Conservation (phyloP, 1,140 invertebrate species). For the Listronotus bonariensis region DNA sequence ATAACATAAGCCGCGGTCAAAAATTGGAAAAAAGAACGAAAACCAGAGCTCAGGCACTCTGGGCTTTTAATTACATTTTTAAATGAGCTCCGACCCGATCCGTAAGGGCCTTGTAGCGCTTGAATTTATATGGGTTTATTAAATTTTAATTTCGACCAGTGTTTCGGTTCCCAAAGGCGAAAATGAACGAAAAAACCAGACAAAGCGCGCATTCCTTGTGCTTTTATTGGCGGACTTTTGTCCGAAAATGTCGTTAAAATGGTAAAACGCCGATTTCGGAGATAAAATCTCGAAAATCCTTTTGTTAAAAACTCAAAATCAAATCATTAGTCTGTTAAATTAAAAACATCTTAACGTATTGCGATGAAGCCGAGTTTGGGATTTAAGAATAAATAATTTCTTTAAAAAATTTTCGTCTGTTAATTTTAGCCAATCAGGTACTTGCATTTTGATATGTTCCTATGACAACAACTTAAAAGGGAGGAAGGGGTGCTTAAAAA, state of each 20-base stretch:
- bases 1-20: constrained; percentile 4
- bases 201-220: constrained; percentile 32
- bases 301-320: constrained; percentile 29
- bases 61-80: constrained; percentile 41
- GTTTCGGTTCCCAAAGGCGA: constrained; percentile 38
- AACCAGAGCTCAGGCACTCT: constrained; percentile 16
- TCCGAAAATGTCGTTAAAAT: constrained; percentile 35
- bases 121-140: constrained; percentile 42
- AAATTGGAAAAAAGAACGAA: constrained; percentile 20
- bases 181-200: constrained; percentile 34
- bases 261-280: constrained; percentile 35
- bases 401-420: too few relatives aligned
- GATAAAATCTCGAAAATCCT: constrained; percentile 35
- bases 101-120: constrained; percentile 35
- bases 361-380: too few relatives aligned
- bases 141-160: constrained; percentile 41
- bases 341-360: not conserved
- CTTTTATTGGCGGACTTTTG: constrained; percentile 36
- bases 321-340: constrained; percentile 11
- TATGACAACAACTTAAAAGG: too few relatives aligned
- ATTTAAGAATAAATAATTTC: too few relatives aligned
- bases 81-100: constrained; percentile 33
- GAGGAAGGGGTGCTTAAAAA: too few relatives aligned
- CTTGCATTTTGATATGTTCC: too few relatives aligned
- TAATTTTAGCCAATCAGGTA: too few relatives aligned